Percentiles rank a stretch among this genome's conserved stretches.
phyloP scores from a whole-genome alignment of 2,113 vertebrate genomes.

The Psittacus erithacus region DNA sequence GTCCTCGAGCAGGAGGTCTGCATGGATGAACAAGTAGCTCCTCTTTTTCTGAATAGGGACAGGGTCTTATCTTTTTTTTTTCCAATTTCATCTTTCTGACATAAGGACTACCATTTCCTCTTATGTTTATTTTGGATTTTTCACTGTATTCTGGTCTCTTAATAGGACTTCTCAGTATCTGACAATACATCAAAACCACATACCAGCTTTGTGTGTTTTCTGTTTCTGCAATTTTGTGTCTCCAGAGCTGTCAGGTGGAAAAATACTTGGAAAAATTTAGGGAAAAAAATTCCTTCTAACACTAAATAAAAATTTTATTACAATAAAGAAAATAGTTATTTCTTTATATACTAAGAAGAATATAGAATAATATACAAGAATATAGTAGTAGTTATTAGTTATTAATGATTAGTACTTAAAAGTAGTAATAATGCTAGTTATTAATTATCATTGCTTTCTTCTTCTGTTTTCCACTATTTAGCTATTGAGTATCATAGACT shows the following conservation, averaged over 20 bases:
- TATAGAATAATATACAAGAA: not conserved
- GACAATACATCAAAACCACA: not conserved
- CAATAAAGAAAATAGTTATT: not conserved
- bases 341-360: not conserved
- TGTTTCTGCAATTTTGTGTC: not conserved
- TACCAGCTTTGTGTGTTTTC: not conserved
- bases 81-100: not conserved
- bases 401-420: not conserved
- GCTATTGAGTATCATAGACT: not conserved
- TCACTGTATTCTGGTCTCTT: not conserved
- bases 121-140: not conserved
- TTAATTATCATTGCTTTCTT: not conserved
- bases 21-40: not conserved
- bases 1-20: not conserved
- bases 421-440: not conserved
- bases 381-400: not conserved
- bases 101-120: not conserved
- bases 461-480: not conserved
- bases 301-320: not conserved
- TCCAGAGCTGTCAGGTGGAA: not conserved
- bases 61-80: not conserved
- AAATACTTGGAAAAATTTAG: not conserved
- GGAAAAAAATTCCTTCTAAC: fast-evolving
- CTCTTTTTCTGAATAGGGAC: not conserved
- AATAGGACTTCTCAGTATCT: not conserved